A percentile compares a stretch with the other conserved stretches of the same genome.
Evolutionary conservation across 53 echinoderm and acorn worm genomes (phyloP).

Genomic region (Henricia sp.): DNA sequence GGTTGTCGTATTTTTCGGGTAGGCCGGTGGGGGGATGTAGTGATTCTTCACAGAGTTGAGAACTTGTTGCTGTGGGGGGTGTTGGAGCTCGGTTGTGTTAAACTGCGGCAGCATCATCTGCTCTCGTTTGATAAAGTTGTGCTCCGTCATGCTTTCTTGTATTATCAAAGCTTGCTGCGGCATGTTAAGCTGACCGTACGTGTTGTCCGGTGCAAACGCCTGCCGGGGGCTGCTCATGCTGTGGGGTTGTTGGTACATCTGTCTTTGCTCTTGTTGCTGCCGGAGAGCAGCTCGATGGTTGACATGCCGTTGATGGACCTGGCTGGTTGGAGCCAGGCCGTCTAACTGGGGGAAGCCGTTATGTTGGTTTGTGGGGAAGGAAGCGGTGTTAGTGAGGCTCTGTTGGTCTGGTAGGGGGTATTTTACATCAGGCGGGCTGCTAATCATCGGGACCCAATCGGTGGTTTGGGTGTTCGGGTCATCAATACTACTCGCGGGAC

Average conservation of each 20-base stretch:
- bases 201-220: slow-evolving; percentile 48
- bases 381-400: neutral
- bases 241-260: slow-evolving; percentile 40
- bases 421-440: slow-evolving; percentile 45
- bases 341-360: slow-evolving; percentile 11
- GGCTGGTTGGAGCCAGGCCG: slow-evolving; percentile 11
- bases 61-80: neutral
- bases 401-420: slow-evolving; percentile 37
- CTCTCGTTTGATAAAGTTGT: slow-evolving; percentile 44
- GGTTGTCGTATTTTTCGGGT: neutral
- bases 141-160: slow-evolving; percentile 46
- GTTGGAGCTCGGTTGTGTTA: neutral
- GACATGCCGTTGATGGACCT: neutral
- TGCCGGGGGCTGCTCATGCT: slow-evolving; percentile 56
- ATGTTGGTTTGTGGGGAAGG: neutral
- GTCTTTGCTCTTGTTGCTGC: slow-evolving; percentile 13
- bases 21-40: neutral
- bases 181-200: slow-evolving; percentile 1
- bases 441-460: slow-evolving; percentile 25
- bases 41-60: neutral
- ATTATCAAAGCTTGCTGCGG: slow-evolving; percentile 18
- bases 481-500: slow-evolving; percentile 24
- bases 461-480: neutral
- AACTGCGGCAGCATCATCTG: neutral
- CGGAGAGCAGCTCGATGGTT: neutral